phyloP scores from a whole-genome alignment of 2,888 invertebrate species.

The Tholera decimalis region DNA sequence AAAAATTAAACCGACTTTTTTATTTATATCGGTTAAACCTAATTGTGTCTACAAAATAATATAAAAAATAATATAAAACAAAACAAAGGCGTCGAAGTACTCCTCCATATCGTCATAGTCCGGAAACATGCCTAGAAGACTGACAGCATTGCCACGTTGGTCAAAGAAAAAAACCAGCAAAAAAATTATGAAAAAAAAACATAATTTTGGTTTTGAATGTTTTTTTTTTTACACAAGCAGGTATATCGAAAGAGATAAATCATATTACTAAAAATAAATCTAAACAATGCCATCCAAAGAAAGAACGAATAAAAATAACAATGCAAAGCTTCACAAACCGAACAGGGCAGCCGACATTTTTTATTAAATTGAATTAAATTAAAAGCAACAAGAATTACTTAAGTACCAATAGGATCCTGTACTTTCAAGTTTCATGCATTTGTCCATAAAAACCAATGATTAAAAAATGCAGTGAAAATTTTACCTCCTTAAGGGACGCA shows the following conservation, averaged over 20 bases:
- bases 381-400: conserved; percentile 34
- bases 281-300: conserved; percentile 3
- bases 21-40: no score
- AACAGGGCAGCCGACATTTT: conserved; percentile 24
- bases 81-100: no score
- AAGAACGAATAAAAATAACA: background rate
- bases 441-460: conserved; percentile 44
- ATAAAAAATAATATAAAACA: no score
- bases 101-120: no score
- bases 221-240: no score
- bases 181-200: no score
- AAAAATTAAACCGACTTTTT: no score
- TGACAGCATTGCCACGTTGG: no score
- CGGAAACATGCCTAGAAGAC: no score
- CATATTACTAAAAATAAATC: background rate
- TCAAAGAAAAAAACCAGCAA: no score
- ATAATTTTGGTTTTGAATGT: no score
- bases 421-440: conserved; percentile 28
- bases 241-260: background rate
- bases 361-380: conserved; percentile 23
- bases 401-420: conserved; percentile 18
- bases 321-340: conserved; percentile 13
- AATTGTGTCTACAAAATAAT: no score
- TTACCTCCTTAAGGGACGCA: conserved; percentile 16
- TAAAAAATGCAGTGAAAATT: conserved; percentile 14